These are phyloP conservation scores for Brachionus manjavacas DNA, from an alignment of 1,140 invertebrate genomes.

Conservation along the genomic window DNA sequence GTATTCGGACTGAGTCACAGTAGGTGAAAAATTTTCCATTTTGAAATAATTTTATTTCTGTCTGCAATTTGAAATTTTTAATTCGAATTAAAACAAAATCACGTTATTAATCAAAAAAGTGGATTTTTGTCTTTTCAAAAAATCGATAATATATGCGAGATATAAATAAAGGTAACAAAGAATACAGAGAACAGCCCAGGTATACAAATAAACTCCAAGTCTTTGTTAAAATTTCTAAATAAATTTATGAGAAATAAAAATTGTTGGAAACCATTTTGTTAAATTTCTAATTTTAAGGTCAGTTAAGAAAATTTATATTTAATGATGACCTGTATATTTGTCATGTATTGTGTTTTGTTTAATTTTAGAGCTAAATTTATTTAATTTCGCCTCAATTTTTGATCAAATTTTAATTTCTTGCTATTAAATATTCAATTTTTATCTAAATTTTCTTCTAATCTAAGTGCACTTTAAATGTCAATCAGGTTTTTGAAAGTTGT, in stretches of 20 bases:
- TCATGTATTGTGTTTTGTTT: neutral
- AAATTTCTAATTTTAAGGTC: neutral
- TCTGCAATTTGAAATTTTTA: neutral
- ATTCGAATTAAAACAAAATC: neutral
- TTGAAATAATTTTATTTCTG: neutral
- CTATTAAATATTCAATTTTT: neutral
- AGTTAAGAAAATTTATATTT: neutral
- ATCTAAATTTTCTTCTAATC: neutral
- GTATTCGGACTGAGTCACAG: neutral
- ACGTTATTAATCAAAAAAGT: neutral
- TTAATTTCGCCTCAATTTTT: neutral
- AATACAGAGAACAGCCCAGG: neutral
- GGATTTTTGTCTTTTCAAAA: neutral
- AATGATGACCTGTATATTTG: neutral
- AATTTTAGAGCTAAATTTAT: neutral
- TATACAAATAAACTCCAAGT: neutral
- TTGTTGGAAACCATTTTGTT: constrained; percentile 17
- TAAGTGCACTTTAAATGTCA: neutral
- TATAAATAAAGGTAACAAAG: neutral
- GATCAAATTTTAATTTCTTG: neutral
- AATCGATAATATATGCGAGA: neutral
- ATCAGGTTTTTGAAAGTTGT: constrained; percentile 1
- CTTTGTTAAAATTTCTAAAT: neutral
- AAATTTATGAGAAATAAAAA: neutral
- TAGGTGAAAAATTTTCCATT: neutral